Base-by-base conservation (phyloP, 2,797 vertebrate genomes). In the Gallinago nigripennis region DNA sequence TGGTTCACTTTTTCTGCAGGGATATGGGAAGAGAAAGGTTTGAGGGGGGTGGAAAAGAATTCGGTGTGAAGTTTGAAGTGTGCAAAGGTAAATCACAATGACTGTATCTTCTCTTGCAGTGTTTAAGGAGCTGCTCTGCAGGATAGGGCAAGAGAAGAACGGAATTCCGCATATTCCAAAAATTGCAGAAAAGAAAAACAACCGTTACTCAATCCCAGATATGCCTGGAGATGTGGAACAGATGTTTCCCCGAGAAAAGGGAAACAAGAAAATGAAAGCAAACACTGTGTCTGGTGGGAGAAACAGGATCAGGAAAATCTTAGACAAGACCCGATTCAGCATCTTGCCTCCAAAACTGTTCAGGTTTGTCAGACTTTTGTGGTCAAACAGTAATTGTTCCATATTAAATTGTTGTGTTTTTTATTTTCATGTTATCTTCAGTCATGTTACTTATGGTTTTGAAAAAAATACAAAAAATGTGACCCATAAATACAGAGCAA, bases 301-400 rank as follows among this genome's bases (percentile, higher is more conserved):
- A 89, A 99, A 99, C 96, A 99, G 99, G 97, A 99, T 99, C 98
- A 98, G 99, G 94, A 99, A 99, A 76, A 99, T 99, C 98, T 97
- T 99, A 97, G 99, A 99, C 97, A 99, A 99, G 98, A 99, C 99
- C 4, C 98, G 99, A 31, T 99, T 99, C 97, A 99, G 99, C 95
- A 99, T 99, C 71, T 98, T 99, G 82, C 99, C 99, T 58, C 99
- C 99, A 41, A 99, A 99, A 89, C 98, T 99, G 1, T 99, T 99
- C 98, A 99, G 99, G 99, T 99, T 96, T 80, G 97, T 97, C 90
- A 57, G 66, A 8, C 28, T 57, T 37, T 35, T 69, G 23, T 43
- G n/a, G 8, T 61, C 56, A 24, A n/a, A 66, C 68, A 23, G 24
- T 23, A 37, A 2, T 3, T 3, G 5, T 61, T 88, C 13, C 15